Evolutionary conservation across 2,113 vertebrate genomes (phyloP).

Genomic region (Ophiodon elongatus): DNA sequence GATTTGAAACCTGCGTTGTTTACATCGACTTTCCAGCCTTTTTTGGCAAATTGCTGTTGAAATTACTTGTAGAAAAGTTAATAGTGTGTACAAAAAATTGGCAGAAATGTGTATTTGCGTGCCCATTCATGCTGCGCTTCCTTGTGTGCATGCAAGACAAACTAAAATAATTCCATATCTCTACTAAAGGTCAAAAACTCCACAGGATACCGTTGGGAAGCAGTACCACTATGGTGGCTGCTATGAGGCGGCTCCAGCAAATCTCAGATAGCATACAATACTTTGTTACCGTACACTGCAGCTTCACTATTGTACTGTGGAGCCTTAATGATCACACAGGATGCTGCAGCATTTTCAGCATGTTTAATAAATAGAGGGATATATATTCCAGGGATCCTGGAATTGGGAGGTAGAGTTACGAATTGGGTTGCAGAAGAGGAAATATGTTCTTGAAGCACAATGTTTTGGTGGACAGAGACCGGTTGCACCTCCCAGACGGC

Average conservation of each 20-base stretch:
- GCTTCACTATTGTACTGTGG: neutral
- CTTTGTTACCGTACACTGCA: neutral
- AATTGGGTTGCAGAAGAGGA: neutral
- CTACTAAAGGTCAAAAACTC: neutral
- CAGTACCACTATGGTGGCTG: neutral
- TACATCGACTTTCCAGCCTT: neutral
- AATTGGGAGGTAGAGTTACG: neutral
- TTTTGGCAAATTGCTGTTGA: neutral
- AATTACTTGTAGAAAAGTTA: neutral
- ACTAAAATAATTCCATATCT: neutral
- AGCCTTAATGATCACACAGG: slow-evolving; percentile 3
- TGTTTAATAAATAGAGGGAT: slow-evolving; percentile 27
- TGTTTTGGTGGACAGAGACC: neutral
- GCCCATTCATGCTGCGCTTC: neutral
- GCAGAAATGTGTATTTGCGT: neutral
- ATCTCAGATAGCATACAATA: neutral
- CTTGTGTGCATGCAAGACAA: neutral
- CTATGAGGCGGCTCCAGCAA: neutral
- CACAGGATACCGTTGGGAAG: neutral
- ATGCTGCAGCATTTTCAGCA: slow-evolving; percentile 17
- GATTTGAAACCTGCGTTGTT: neutral
- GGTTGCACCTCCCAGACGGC: neutral
- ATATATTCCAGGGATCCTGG: neutral
- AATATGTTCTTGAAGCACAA: neutral
- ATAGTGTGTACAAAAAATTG: neutral